Conservation (phyloP, 1,140 invertebrate genomes). For the Saccostrea cuccullata region DNA sequence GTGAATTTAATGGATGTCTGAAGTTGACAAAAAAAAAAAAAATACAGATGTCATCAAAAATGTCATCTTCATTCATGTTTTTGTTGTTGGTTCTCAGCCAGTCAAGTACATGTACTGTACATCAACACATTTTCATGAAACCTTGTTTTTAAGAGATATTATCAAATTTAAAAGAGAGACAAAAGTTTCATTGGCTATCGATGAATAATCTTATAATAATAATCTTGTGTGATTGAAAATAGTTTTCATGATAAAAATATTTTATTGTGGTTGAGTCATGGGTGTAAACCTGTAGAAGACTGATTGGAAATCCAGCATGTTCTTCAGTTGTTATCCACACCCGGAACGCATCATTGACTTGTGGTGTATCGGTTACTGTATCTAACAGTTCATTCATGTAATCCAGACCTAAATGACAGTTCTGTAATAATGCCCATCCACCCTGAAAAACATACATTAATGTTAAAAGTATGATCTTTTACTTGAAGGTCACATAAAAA, state of each 20-base stretch:
- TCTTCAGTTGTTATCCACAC: constrained; percentile 76
- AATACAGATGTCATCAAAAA: neutral
- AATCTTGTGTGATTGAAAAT: too few species aligned
- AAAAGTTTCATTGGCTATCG: too few species aligned
- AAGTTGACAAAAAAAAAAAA: neutral
- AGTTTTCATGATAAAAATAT: too few species aligned
- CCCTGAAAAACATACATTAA: constrained; percentile 59
- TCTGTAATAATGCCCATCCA: constrained; percentile 76
- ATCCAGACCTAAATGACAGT: constrained; percentile 76
- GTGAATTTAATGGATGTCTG: constrained; percentile 78
- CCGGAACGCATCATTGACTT: constrained; percentile 70
- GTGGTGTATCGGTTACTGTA: constrained; percentile 66
- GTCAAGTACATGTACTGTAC: too few species aligned
- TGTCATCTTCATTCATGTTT: neutral
- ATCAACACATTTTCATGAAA: too few species aligned
- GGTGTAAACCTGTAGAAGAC: constrained; percentile 70
- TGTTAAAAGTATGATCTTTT: too few species aligned
- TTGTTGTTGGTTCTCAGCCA: too few species aligned
- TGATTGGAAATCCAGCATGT: constrained; percentile 75
- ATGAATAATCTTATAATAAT: too few species aligned
- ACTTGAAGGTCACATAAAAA: too few species aligned
- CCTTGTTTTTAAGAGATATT: too few species aligned
- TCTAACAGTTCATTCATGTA: constrained; percentile 75
- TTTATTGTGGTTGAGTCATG: too few species aligned
- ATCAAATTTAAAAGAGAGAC: too few species aligned